Conservation (phyloP, 2,888 invertebrate species). For the Napeogenes inachia region DNA sequence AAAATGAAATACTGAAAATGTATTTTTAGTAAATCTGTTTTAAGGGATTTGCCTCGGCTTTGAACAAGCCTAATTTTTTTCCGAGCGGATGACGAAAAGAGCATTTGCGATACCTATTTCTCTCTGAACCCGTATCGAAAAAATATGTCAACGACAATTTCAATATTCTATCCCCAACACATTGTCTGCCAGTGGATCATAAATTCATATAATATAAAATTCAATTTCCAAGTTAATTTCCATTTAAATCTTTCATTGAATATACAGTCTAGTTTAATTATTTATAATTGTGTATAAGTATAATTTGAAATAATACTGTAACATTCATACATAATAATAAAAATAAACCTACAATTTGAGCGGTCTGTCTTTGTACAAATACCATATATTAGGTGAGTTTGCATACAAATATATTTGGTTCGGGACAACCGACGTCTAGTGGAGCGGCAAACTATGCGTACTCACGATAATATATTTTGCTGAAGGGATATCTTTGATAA, state of each 20-base stretch:
- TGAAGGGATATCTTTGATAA: conserved; percentile 44
- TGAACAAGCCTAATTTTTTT: conserved; percentile 3
- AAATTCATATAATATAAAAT: conserved; percentile 15
- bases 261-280: no score
- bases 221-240: no score
- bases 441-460: conserved; percentile 40
- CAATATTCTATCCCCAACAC: conserved; percentile 21
- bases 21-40: no score
- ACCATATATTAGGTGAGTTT: conserved; percentile 5
- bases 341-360: not conserved
- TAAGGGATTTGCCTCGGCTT: no score
- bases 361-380: conserved; percentile 4
- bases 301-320: no score
- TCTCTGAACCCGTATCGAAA: conserved; percentile 19
- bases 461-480: conserved; percentile 45
- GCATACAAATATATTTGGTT: conserved; percentile 24
- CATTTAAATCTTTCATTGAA: no score
- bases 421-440: conserved; percentile 36
- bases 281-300: no score
- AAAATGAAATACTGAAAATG: no score
- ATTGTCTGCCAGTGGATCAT: conserved; percentile 24
- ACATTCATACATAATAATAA: not conserved
- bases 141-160: conserved; percentile 26
- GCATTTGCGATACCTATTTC: conserved; percentile 16
- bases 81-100: conserved; percentile 1